Conservation (phyloP, 2,113 vertebrate genomes). For the Eulemur macaco region DNA sequence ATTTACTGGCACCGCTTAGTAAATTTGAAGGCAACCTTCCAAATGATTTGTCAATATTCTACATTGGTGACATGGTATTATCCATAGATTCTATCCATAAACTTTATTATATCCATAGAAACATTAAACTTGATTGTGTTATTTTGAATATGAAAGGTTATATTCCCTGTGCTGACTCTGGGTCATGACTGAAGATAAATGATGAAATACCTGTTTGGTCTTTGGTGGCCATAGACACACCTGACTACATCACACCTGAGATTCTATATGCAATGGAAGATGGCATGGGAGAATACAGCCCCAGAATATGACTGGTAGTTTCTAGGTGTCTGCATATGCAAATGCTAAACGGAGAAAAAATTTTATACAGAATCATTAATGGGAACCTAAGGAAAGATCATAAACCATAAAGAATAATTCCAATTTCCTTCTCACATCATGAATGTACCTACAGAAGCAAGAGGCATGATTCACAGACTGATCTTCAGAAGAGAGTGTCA, state of each 20-base stretch:
- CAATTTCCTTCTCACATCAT: slow-evolving; percentile 86
- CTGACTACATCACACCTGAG: not conserved
- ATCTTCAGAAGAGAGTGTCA: slow-evolving; percentile 83
- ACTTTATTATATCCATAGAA: slow-evolving; percentile 93
- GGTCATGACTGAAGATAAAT: slow-evolving; percentile 87
- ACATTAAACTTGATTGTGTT: slow-evolving; percentile 12
- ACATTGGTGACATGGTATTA: slow-evolving; percentile 94
- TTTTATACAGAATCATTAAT: slow-evolving; percentile 78
- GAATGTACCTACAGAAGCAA: slow-evolving; percentile 87
- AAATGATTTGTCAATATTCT: slow-evolving; percentile 94
- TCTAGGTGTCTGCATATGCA: slow-evolving; percentile 87
- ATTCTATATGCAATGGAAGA: slow-evolving; percentile 84
- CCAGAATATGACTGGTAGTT: slow-evolving; percentile 85
- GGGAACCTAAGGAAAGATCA: slow-evolving; percentile 81
- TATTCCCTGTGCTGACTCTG: slow-evolving; percentile 87
- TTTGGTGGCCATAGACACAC: too few relatives aligned
- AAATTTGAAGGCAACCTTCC: slow-evolving; percentile 95
- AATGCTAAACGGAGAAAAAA: slow-evolving; percentile 88
- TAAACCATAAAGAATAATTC: slow-evolving; percentile 89
- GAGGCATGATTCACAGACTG: slow-evolving; percentile 87
- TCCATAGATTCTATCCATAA: slow-evolving; percentile 94
- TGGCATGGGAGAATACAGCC: slow-evolving; percentile 7
- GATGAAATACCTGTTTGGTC: slow-evolving; percentile 84
- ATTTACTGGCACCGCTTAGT: slow-evolving; percentile 93
- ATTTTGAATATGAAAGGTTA: slow-evolving; percentile 86